These are phyloP conservation scores for Prunella himalayana DNA, from an alignment of 2,113 vertebrate genomes.

Conservation along the genomic window DNA sequence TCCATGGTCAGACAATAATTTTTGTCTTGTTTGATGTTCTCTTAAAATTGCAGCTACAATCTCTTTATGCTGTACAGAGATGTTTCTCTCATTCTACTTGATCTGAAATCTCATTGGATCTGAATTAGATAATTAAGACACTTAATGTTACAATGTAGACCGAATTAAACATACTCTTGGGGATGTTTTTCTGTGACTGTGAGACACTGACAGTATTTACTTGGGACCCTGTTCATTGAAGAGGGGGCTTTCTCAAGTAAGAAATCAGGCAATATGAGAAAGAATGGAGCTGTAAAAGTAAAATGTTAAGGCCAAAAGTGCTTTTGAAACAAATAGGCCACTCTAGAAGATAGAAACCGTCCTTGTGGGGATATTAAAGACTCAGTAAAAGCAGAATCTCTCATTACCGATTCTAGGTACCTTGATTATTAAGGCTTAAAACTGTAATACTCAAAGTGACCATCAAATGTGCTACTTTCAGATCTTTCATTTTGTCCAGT, in stretches of 20 bases:
- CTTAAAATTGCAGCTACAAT: background rate
- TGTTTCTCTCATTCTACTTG: background rate
- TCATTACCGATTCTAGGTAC: background rate
- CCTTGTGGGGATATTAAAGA: background rate
- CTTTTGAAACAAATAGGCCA: background rate
- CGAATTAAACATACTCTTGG: background rate
- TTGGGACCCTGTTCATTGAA: background rate
- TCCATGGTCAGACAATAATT: background rate
- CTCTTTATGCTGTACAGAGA: background rate
- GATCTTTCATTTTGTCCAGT: background rate
- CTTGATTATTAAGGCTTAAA: background rate
- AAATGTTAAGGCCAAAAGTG: background rate
- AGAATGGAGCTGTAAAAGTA: background rate
- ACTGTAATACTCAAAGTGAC: background rate
- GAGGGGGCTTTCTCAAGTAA: background rate
- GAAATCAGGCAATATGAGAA: background rate
- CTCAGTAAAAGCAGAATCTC: background rate
- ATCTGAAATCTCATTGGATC: background rate
- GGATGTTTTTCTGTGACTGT: background rate
- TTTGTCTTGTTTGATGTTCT: background rate
- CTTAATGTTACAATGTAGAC: background rate
- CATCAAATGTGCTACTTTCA: background rate
- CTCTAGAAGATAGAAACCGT: background rate
- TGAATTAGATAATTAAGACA: background rate
- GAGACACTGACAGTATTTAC: background rate